Percentiles rank a stretch among this genome's conserved stretches.
These are phyloP conservation scores for Norana najaformis DNA, from an alignment of 2,888 invertebrate genomes.

Conservation along the genomic window DNA sequence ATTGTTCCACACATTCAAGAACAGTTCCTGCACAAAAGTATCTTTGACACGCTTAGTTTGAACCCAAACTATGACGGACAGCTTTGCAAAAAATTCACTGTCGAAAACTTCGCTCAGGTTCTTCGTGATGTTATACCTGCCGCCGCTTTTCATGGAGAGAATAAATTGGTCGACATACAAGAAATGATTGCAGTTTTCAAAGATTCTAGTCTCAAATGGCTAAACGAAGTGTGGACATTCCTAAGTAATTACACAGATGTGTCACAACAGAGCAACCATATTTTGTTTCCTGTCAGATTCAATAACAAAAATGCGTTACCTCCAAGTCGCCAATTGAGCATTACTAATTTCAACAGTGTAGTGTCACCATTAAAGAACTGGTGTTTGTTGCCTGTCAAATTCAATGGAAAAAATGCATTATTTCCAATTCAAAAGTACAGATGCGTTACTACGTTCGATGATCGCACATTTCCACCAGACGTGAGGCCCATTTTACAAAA, in stretches of 20 bases:
- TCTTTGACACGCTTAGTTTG: slow-evolving; percentile 32
- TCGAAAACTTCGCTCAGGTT: slow-evolving; percentile 40
- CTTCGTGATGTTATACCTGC: slow-evolving; percentile 36
- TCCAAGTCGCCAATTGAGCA: too few species aligned
- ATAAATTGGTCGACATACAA: neutral
- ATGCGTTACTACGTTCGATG: neutral
- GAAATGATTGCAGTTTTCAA: neutral
- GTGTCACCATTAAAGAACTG: slow-evolving; percentile 43
- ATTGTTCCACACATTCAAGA: slow-evolving; percentile 42
- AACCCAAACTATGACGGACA: slow-evolving; percentile 21
- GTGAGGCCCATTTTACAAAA: neutral
- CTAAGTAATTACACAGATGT: neutral
- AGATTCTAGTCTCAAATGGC: neutral
- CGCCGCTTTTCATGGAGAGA: neutral
- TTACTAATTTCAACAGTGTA: too few species aligned
- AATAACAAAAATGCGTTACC: neutral
- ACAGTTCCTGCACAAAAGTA: slow-evolving; percentile 42
- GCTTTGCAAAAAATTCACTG: slow-evolving; percentile 40
- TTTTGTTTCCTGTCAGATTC: slow-evolving; percentile 40
- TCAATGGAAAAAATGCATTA: neutral
- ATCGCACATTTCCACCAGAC: neutral
- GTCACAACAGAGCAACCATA: slow-evolving; percentile 42
- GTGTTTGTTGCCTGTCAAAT: slow-evolving; percentile 42
- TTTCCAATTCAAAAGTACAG: slow-evolving; percentile 16
- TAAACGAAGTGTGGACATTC: slow-evolving; percentile 17